phyloP scores from a whole-genome alignment of 2,888 invertebrate genomes.

The Helobdella robusta region DNA sequence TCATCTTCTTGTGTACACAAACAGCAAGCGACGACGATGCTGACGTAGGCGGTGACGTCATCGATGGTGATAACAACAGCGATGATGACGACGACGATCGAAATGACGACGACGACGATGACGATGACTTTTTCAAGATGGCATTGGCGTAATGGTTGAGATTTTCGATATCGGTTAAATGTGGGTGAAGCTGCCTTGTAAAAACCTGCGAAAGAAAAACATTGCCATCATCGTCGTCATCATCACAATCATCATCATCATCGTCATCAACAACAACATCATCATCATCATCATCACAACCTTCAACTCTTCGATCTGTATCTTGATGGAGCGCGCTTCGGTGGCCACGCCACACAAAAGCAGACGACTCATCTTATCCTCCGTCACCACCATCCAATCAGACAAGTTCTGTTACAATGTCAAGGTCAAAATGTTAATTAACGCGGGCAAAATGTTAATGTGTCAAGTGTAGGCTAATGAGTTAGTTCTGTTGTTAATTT shows the following conservation, averaged over 20 bases:
- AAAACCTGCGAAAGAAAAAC: constrained; percentile 38
- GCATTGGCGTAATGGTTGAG: constrained; percentile 45
- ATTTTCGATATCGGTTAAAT: constrained; percentile 44
- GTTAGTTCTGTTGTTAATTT: too few relatives aligned
- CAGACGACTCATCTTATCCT: constrained; percentile 75
- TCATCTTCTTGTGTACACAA: constrained; percentile 39
- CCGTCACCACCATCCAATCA: constrained; percentile 55
- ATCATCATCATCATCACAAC: too few relatives aligned
- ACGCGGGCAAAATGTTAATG: too few relatives aligned
- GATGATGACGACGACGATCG: too few relatives aligned
- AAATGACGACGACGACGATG: background rate
- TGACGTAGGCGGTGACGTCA: constrained; percentile 39
- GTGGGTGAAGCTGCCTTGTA: constrained; percentile 44
- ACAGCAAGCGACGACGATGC: constrained; percentile 45
- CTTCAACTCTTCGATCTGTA: constrained; percentile 72
- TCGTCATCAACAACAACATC: background rate
- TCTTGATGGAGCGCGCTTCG: constrained; percentile 71
- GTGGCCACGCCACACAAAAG: constrained; percentile 70
- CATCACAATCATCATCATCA: too few relatives aligned
- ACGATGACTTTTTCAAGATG: constrained; percentile 37
- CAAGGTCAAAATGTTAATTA: too few relatives aligned
- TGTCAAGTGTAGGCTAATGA: too few relatives aligned
- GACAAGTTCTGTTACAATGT: constrained; percentile 40
- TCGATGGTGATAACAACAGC: background rate
- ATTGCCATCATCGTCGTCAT: background rate